Evolutionary conservation across 2,797 vertebrate species (phyloP).

Genomic region (Atherinosoma microstoma): DNA sequence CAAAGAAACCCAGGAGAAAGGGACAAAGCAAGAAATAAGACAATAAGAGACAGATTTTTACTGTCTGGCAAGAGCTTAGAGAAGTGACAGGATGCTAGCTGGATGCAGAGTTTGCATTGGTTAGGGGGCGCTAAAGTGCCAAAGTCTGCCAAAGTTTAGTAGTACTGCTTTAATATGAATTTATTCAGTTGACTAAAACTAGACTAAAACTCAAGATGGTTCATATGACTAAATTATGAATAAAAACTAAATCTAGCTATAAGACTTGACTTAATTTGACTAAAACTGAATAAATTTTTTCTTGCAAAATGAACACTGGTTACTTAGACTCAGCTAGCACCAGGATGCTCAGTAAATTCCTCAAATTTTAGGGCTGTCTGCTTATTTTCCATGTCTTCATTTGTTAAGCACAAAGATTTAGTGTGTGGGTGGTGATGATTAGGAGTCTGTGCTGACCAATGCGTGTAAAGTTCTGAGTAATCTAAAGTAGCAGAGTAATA

Average conservation of each 20-base stretch:
- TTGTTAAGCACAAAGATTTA: constrained; percentile 1
- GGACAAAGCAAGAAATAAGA: no score
- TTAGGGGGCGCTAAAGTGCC: no score
- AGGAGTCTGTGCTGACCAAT: not conserved
- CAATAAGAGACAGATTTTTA: no score
- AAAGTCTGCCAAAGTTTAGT: not conserved
- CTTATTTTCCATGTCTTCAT: not conserved
- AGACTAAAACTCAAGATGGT: not conserved
- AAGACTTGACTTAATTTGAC: not conserved
- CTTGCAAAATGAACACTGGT: not conserved
- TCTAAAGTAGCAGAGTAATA: not conserved
- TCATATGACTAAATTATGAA: not conserved
- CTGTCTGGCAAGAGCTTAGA: no score
- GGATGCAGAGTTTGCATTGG: no score
- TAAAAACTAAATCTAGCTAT: not conserved
- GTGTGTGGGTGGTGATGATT: not conserved
- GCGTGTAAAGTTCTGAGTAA: not conserved
- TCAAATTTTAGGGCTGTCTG: constrained; percentile 1
- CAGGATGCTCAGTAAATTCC: not conserved
- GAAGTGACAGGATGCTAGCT: not conserved
- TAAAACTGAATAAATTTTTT: no score
- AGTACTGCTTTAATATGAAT: no score
- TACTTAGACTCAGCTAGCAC: not conserved
- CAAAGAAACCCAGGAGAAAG: no score
- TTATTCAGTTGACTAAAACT: not conserved